phyloP scores from a whole-genome alignment of 1,140 invertebrate genomes.

The Euura lappo region DNA sequence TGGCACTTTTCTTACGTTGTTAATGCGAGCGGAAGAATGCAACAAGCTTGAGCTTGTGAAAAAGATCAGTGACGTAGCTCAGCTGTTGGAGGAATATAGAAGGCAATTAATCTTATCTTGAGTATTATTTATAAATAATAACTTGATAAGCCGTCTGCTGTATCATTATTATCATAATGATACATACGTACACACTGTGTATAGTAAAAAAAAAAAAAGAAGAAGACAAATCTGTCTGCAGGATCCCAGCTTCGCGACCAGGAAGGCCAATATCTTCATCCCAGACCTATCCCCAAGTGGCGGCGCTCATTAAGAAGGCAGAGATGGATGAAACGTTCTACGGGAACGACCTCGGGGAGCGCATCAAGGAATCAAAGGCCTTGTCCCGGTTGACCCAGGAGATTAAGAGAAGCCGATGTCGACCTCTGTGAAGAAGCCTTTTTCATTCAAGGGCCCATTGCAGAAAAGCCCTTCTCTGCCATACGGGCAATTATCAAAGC shows the following conservation, averaged over 20 bases:
- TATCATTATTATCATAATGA: too few relatives aligned
- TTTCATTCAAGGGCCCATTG: conserved; percentile 13
- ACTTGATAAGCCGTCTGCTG: too few relatives aligned
- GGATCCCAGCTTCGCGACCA: too few relatives aligned
- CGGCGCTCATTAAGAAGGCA: conserved; percentile 8
- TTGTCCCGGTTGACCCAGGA: conserved; percentile 9
- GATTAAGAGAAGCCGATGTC: conserved; percentile 8
- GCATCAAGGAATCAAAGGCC: conserved; percentile 15
- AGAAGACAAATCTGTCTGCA: too few relatives aligned
- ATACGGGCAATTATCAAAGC: background rate
- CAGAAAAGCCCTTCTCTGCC: conserved; percentile 10
- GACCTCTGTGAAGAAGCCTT: conserved; percentile 1
- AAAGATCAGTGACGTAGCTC: too few relatives aligned
- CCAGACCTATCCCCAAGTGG: conserved; percentile 10
- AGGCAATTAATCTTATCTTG: too few relatives aligned
- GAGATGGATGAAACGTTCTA: conserved; percentile 16
- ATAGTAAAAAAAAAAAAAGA: too few relatives aligned
- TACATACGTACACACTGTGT: too few relatives aligned
- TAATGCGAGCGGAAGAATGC: conserved; percentile 10
- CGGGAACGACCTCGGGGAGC: conserved; percentile 9
- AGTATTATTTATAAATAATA: too few relatives aligned
- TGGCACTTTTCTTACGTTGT: conserved; percentile 9
- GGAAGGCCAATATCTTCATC: conserved; percentile 15
- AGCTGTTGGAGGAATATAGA: too few relatives aligned
- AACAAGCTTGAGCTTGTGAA: too few relatives aligned